phyloP scores from a whole-genome alignment of 1,140 invertebrate species.

The Tribolium castaneum region DNA sequence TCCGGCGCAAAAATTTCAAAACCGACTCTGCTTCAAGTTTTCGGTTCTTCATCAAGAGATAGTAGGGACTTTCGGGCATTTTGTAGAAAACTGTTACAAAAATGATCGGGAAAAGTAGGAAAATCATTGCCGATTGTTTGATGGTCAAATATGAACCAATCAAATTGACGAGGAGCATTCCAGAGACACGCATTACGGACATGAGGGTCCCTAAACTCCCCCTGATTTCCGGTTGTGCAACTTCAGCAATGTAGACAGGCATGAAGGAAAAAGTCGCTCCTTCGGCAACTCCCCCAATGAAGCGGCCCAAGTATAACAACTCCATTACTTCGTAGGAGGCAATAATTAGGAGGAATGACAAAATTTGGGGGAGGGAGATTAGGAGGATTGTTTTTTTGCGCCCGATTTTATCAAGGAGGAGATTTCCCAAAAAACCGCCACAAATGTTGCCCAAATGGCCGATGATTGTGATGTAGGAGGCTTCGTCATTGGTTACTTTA shows the following conservation, averaged over 20 bases:
- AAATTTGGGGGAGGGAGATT: not conserved
- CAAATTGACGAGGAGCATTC: not conserved
- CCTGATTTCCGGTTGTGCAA: conserved; percentile 41
- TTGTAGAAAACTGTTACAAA: conserved; percentile 61
- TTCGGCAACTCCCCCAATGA: conserved; percentile 49
- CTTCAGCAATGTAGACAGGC: conserved; percentile 56
- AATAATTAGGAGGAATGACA: not conserved
- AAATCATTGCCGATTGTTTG: conserved; percentile 53
- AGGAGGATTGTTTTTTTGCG: conserved; percentile 69
- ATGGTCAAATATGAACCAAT: not conserved
- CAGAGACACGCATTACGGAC: not conserved
- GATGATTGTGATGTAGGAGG: conserved; percentile 73
- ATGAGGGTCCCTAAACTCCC: not conserved
- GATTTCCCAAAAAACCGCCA: conserved; percentile 67
- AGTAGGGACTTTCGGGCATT: conserved; percentile 61
- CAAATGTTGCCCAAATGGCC: conserved; percentile 71
- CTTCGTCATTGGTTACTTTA: conserved; percentile 53
- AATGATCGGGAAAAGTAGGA: conserved; percentile 64
- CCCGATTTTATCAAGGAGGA: conserved; percentile 71
- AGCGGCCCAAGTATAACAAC: conserved; percentile 66
- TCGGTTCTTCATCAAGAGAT: conserved; percentile 53
- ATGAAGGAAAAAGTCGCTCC: conserved; percentile 50
- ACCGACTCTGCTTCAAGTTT: conserved; percentile 52
- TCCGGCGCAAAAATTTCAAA: conserved; percentile 65
- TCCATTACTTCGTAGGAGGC: conserved; percentile 52